These are phyloP conservation scores for Melanotaenia boesemani DNA, from an alignment of 2,797 vertebrate species.

Conservation along the genomic window DNA sequence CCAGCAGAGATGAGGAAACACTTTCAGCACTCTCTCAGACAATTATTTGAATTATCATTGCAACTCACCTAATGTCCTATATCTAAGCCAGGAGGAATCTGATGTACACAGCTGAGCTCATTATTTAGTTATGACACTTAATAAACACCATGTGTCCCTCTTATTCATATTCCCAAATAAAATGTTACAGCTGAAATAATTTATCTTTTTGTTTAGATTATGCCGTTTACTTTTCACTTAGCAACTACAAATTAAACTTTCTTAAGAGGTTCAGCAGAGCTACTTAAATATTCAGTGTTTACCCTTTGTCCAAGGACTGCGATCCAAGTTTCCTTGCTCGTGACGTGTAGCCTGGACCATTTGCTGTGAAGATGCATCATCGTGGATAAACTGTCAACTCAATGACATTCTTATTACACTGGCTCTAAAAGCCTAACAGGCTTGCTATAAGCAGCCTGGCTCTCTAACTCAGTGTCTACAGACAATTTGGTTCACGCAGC, in stretches of 20 bases:
- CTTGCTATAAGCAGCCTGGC: constrained; percentile 49
- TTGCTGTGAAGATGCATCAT: constrained; percentile 59
- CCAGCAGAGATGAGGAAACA: constrained; percentile 60
- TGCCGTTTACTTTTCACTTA: constrained; percentile 17
- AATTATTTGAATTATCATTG: constrained; percentile 55
- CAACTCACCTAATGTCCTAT: constrained; percentile 56
- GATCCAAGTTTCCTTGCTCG: constrained; percentile 46
- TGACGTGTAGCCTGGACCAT: constrained; percentile 57
- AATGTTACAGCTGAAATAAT: constrained; percentile 13
- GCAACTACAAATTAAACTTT: constrained; percentile 28
- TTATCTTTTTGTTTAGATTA: neutral
- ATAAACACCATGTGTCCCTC: constrained; percentile 19
- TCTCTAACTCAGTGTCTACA: constrained; percentile 46
- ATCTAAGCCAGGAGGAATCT: constrained; percentile 67
- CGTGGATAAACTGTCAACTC: constrained; percentile 62
- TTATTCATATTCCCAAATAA: constrained; percentile 45
- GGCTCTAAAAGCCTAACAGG: constrained; percentile 63
- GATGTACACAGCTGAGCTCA: constrained; percentile 63
- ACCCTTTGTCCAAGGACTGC: constrained; percentile 23
- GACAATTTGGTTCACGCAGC: constrained; percentile 29
- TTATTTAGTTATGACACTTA: constrained; percentile 52
- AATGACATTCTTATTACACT: constrained; percentile 62
- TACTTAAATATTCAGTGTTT: constrained; percentile 61
- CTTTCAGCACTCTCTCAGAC: constrained; percentile 62
- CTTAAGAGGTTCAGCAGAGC: constrained; percentile 8